Percentiles rank a stretch among this genome's conserved stretches.
These are phyloP conservation scores for Epiblema foenella DNA, from an alignment of 2,888 invertebrate genomes.

Conservation along the genomic window DNA sequence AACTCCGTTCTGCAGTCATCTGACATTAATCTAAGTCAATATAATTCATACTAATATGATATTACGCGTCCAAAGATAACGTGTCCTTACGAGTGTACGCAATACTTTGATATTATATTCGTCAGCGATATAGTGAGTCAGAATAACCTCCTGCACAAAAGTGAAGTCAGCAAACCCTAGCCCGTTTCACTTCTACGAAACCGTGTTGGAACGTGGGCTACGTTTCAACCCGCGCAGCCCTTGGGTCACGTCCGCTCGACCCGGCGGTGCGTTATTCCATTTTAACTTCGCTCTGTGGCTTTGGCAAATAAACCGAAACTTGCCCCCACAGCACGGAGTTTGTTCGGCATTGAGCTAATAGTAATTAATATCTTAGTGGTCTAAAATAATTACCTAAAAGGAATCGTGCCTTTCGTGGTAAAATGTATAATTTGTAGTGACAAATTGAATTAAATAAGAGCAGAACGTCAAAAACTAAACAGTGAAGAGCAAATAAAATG, in stretches of 20 bases:
- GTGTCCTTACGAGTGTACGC: not conserved
- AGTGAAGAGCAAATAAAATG: too few relatives aligned
- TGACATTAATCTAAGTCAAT: not conserved
- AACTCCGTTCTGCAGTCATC: not conserved
- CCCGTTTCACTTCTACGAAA: not conserved
- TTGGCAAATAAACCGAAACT: constrained; percentile 30
- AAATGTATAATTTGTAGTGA: too few relatives aligned
- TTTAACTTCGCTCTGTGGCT: constrained; percentile 34
- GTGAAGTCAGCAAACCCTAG: not conserved
- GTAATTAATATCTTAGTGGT: constrained; percentile 10
- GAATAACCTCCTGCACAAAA: not conserved
- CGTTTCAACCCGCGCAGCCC: constrained; percentile 6
- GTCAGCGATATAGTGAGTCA: not conserved
- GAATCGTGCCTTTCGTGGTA: too few relatives aligned
- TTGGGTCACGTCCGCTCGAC: constrained; percentile 21
- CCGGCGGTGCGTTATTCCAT: constrained; percentile 35
- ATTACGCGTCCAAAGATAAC: too few relatives aligned
- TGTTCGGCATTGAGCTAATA: constrained; percentile 1
- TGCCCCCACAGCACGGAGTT: constrained; percentile 16
- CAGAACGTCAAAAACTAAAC: too few relatives aligned
- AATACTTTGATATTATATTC: not conserved
- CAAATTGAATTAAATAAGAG: too few relatives aligned
- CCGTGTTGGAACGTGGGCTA: too few relatives aligned
- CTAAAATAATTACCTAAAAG: not conserved
- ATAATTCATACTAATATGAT: too few relatives aligned